phyloP scores from a whole-genome alignment of 2,888 invertebrate species.

The Conomelus anceps region DNA sequence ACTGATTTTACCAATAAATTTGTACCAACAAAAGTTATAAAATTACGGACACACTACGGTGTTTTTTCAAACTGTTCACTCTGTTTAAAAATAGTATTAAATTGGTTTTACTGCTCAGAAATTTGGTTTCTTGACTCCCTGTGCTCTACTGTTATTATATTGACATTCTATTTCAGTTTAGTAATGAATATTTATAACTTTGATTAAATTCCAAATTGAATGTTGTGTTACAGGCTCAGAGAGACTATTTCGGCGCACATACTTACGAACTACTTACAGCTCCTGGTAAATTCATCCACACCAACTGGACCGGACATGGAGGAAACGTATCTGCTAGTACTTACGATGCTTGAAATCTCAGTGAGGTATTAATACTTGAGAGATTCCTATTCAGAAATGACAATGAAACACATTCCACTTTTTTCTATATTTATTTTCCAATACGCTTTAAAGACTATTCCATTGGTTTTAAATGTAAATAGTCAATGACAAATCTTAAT shows the following conservation, averaged over 20 bases:
- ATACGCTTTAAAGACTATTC: not conserved
- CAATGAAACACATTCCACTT: not conserved
- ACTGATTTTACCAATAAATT: no score
- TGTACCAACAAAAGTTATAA: no score
- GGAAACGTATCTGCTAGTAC: slow-evolving; percentile 93
- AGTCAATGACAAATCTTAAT: not conserved
- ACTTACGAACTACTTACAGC: slow-evolving; percentile 85
- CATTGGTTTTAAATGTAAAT: not conserved
- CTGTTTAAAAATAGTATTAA: no score
- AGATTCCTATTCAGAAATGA: not conserved
- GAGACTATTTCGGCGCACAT: slow-evolving; percentile 98
- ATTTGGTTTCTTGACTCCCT: no score
- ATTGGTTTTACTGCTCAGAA: no score
- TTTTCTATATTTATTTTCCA: not conserved
- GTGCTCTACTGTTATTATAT: no score
- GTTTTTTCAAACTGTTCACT: no score
- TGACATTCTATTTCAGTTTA: no score
- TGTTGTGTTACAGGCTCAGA: slow-evolving; percentile 66
- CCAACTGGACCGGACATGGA: slow-evolving; percentile 99
- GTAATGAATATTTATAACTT: no score
- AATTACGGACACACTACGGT: no score
- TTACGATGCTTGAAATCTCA: slow-evolving; percentile 59
- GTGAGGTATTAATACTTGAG: not conserved
- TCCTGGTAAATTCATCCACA: slow-evolving; percentile 88
- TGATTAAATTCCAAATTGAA: no score